Conservation (phyloP, 1,140 invertebrate genomes). For the Magallana gigas region DNA sequence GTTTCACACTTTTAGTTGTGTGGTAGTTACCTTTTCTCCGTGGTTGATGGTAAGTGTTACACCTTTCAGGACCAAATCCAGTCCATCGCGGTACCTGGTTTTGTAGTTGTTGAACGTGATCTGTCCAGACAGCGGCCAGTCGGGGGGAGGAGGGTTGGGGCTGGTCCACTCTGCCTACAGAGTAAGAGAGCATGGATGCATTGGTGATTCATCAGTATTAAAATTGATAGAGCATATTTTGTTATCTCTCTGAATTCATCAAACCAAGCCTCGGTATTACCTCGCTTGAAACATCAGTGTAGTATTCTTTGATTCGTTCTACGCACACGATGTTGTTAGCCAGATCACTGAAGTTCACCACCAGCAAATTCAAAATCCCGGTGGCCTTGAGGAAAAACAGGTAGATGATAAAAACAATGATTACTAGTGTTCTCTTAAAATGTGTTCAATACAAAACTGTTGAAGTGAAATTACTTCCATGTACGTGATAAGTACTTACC, state of each 20-base stretch:
- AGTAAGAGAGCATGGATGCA: not conserved
- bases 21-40: slow-evolving; percentile 80
- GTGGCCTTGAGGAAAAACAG: slow-evolving; percentile 82
- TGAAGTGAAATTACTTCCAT: not conserved
- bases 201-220: not conserved
- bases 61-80: slow-evolving; percentile 74
- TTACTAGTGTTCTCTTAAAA: not conserved
- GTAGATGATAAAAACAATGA: not conserved
- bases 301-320: slow-evolving; percentile 96
- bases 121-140: slow-evolving; percentile 68
- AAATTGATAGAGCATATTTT: too few relatives aligned
- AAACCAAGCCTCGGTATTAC: slow-evolving; percentile 41
- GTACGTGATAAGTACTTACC: slow-evolving; percentile 59
- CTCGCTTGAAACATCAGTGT: slow-evolving; percentile 67
- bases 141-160: slow-evolving; percentile 53
- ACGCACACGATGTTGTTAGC: slow-evolving; percentile 98
- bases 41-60: slow-evolving; percentile 69
- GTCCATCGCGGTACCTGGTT: slow-evolving; percentile 71
- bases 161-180: slow-evolving; percentile 69
- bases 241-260: not conserved
- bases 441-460: too few relatives aligned
- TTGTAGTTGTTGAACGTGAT: slow-evolving; percentile 68
- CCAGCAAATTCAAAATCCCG: slow-evolving; percentile 95
- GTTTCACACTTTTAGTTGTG: slow-evolving; percentile 47
- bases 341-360: slow-evolving; percentile 96